These are phyloP conservation scores for Spodoptera littoralis DNA, from an alignment of 2,888 invertebrate species.

Conservation along the genomic window DNA sequence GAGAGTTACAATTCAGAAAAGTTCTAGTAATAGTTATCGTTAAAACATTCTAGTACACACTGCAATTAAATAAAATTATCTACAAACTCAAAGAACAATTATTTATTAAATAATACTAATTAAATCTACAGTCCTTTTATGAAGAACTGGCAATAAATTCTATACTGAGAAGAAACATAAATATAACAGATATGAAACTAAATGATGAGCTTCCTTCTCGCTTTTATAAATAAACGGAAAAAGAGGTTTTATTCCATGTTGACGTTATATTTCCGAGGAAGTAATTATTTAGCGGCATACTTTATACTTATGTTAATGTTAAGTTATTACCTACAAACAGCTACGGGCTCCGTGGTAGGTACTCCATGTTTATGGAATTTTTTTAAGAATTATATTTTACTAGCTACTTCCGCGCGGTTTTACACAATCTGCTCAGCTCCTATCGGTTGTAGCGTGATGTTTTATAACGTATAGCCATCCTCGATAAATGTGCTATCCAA, in stretches of 20 bases:
- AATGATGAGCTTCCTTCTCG: slow-evolving; percentile 27
- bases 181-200: slow-evolving; percentile 10
- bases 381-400: slow-evolving; percentile 6
- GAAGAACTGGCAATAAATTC: slow-evolving; percentile 17
- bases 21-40: too few relatives aligned
- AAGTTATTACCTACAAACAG: neutral
- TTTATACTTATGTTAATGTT: slow-evolving; percentile 13
- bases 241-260: slow-evolving; percentile 13
- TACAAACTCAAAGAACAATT: too few relatives aligned
- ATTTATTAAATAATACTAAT: slow-evolving; percentile 12
- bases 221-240: slow-evolving; percentile 16
- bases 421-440: too few relatives aligned
- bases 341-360: neutral
- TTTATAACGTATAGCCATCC: too few relatives aligned
- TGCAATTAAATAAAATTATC: too few relatives aligned
- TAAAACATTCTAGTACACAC: too few relatives aligned
- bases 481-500: too few relatives aligned
- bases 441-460: too few relatives aligned
- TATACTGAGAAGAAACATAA: slow-evolving; percentile 7
- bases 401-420: too few relatives aligned
- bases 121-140: slow-evolving; percentile 17
- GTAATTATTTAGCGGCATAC: slow-evolving; percentile 23
- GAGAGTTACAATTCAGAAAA: too few relatives aligned
- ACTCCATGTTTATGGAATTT: neutral
- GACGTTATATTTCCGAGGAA: slow-evolving; percentile 35